A percentile compares a stretch with the other conserved stretches of the same genome.
Evolutionary conservation across 1,140 invertebrate species (phyloP).

Genomic region (Drosophila rufa): DNA sequence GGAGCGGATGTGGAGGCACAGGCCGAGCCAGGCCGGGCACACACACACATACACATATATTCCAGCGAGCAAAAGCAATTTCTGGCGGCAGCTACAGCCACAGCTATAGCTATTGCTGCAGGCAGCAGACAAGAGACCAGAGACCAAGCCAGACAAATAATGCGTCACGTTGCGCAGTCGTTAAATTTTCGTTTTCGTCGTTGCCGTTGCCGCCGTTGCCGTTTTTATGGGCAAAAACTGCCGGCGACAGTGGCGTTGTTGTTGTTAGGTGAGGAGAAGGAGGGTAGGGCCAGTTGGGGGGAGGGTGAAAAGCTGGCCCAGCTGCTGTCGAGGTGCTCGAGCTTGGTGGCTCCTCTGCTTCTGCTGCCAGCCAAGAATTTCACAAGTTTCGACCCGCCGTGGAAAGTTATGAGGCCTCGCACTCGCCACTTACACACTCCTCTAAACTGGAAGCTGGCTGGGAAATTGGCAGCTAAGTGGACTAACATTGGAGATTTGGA

Average conservation of each 20-base stretch:
- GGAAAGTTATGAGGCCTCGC: conserved; percentile 68
- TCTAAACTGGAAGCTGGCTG: conserved; percentile 42
- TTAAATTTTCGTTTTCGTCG: conserved; percentile 82
- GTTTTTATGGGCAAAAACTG: conserved; percentile 80
- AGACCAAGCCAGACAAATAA: conserved; percentile 76
- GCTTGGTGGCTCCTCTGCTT: conserved; percentile 44
- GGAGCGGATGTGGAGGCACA: conserved; percentile 29
- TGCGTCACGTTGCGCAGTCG: conserved; percentile 82
- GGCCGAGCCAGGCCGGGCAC: conserved; percentile 51
- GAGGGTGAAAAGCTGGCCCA: conserved; percentile 53
- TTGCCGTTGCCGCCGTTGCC: conserved; percentile 51
- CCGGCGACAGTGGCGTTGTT: conserved; percentile 46
- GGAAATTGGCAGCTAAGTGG: conserved; percentile 48
- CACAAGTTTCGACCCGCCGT: conserved; percentile 62
- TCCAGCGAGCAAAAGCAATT: conserved; percentile 78
- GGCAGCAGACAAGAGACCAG: conserved; percentile 52
- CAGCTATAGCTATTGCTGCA: conserved; percentile 48
- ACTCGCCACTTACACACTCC: conserved; percentile 22
- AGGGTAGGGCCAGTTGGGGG: not conserved
- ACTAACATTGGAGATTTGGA: conserved; percentile 39
- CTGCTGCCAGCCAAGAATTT: conserved; percentile 73
- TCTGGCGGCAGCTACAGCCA: conserved; percentile 67
- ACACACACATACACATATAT: conserved; percentile 26
- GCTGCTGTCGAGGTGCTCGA: conserved; percentile 60
- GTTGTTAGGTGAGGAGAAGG: conserved; percentile 31